Evolutionary conservation across 1,140 invertebrate genomes (phyloP).

Genomic region (Lepidurus packardi): DNA sequence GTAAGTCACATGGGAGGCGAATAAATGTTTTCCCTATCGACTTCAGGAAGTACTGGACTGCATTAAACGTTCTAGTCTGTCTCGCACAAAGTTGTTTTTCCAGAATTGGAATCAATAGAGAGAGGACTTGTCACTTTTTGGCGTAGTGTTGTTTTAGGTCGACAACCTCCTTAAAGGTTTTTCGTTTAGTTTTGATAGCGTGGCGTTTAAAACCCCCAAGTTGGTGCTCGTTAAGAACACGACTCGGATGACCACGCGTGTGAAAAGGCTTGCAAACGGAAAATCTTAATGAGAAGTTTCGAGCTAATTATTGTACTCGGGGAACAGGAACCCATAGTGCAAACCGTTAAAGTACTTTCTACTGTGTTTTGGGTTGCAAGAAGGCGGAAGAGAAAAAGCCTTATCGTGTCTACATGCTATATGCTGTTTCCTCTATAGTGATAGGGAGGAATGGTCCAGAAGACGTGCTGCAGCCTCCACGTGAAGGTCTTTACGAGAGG

Average conservation of each 20-base stretch:
- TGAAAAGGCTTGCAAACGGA: conserved; percentile 9
- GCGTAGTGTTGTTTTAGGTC: not conserved
- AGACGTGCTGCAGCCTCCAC: no score
- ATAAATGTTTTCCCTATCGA: not conserved
- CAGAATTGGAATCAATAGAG: not conserved
- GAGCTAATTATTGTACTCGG: not conserved
- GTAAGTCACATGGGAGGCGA: not conserved
- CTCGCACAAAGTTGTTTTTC: no score
- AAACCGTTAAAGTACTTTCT: not conserved
- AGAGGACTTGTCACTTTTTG: not conserved
- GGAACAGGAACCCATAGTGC: not conserved
- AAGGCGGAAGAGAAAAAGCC: no score
- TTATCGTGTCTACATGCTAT: no score
- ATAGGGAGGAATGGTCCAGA: no score
- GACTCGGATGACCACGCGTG: conserved; percentile 11
- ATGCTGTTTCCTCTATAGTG: no score
- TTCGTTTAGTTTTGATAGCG: not conserved
- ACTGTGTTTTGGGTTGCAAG: no score
- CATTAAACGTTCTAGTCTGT: no score
- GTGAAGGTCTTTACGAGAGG: no score
- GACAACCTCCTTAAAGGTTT: not conserved
- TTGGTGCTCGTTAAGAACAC: not conserved
- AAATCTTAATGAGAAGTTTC: not conserved
- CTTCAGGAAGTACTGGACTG: no score
- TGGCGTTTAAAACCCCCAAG: not conserved